A percentile compares a stretch with the other conserved stretches of the same genome.
These are phyloP conservation scores for Nymphalis c-album DNA, from an alignment of 2,888 invertebrate genomes.

Conservation along the genomic window DNA sequence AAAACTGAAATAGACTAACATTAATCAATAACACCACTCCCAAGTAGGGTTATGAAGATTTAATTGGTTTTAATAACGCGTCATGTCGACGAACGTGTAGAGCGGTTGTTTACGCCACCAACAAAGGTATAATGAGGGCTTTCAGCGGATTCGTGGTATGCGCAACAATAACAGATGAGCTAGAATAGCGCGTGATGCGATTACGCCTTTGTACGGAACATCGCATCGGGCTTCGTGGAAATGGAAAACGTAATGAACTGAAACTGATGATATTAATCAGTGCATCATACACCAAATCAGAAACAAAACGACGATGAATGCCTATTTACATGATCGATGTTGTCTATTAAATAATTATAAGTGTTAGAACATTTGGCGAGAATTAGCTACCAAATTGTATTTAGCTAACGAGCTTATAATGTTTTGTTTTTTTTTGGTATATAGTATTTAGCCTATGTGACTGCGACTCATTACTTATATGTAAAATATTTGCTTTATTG, in stretches of 20 bases:
- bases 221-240: constrained; percentile 28
- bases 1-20: background rate
- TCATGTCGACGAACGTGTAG: constrained; percentile 10
- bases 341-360: constrained; percentile 3
- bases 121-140: constrained; percentile 58
- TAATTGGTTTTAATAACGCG: constrained; percentile 24
- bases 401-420: too few species aligned
- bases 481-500: too few species aligned
- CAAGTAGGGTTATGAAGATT: constrained; percentile 7
- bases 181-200: constrained; percentile 46
- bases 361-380: background rate
- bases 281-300: constrained; percentile 18
- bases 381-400: too few species aligned
- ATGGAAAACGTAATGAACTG: constrained; percentile 33
- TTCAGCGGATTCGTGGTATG: constrained; percentile 51
- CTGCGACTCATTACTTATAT: too few species aligned
- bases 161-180: constrained; percentile 63
- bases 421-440: too few species aligned
- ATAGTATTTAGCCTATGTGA: too few species aligned
- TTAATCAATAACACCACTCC: constrained; percentile 12
- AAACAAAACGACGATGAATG: constrained; percentile 9
- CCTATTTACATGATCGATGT: constrained; percentile 7
- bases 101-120: constrained; percentile 48
- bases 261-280: constrained; percentile 33
- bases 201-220: constrained; percentile 40